Evolutionary conservation across 2,888 invertebrate species (phyloP).

Genomic region (Pocota personata): DNA sequence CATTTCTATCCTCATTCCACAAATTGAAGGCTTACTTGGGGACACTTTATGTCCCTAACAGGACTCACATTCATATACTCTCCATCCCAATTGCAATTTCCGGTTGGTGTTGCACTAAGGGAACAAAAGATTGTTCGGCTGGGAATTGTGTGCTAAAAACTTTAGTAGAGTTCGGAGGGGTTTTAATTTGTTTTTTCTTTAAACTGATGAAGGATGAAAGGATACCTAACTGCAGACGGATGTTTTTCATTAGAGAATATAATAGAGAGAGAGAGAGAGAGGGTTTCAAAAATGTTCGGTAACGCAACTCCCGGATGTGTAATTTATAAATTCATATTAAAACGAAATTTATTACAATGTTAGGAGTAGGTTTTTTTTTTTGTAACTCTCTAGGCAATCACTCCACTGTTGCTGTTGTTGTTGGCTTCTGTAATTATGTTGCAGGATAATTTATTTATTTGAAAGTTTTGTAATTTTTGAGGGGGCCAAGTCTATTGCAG

Average conservation of each 20-base stretch:
- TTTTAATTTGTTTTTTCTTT: background rate
- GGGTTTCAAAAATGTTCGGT: conserved; percentile 4
- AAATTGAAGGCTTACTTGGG: conserved; percentile 3
- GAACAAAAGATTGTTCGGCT: conserved; percentile 44
- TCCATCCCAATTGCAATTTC: conserved; percentile 29
- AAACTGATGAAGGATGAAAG: conserved; percentile 36
- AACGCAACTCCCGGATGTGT: conserved; percentile 59
- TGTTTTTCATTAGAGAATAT: conserved; percentile 42
- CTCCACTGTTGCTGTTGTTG: background rate
- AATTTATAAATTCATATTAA: conserved; percentile 73
- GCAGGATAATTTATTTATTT: conserved; percentile 38
- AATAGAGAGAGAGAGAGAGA: background rate
- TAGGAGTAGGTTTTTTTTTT: background rate
- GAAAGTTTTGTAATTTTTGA: background rate
- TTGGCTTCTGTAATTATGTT: conserved; percentile 10
- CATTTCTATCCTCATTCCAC: background rate
- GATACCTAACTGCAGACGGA: conserved; percentile 38
- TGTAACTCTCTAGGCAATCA: background rate
- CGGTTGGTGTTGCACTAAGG: conserved; percentile 10
- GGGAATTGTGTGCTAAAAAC: conserved; percentile 45
- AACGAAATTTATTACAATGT: conserved; percentile 59
- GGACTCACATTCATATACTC: conserved; percentile 14
- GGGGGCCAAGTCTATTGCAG: background rate
- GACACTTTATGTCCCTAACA: conserved; percentile 30
- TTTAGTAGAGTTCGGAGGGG: background rate